Conservation (phyloP, 2,797 vertebrate species). For the Typhlichthys subterraneus region DNA sequence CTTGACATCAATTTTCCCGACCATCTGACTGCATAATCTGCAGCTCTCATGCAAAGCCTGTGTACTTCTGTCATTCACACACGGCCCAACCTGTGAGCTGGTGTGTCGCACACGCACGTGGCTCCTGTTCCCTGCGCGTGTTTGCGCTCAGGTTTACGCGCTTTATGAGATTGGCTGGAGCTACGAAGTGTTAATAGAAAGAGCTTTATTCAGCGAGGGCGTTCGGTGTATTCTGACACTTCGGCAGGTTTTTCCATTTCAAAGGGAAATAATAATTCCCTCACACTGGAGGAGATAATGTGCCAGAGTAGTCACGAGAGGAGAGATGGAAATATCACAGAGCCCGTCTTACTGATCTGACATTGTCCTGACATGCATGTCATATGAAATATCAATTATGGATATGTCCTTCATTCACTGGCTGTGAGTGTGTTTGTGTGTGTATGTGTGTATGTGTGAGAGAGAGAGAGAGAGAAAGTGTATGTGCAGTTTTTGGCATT, state of each 20-base stretch:
- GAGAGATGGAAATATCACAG: constrained; percentile 43
- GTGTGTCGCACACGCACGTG: constrained; percentile 5
- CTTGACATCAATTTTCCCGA: constrained; percentile 62
- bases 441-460: neutral
- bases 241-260: constrained; percentile 22
- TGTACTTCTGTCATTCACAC: constrained; percentile 59
- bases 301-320: constrained; percentile 16
- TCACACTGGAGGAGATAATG: constrained; percentile 6
- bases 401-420: constrained; percentile 45
- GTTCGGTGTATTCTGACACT: constrained; percentile 17
- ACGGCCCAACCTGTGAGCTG: constrained; percentile 11
- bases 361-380: constrained; percentile 58
- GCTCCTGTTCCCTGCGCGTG: constrained; percentile 15
- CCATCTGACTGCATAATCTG: constrained; percentile 67
- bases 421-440: constrained; percentile 8
- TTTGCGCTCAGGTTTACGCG: constrained; percentile 23
- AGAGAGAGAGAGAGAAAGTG: constrained; percentile 36
- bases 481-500: constrained; percentile 44
- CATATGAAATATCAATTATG: constrained; percentile 65
- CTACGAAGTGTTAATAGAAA: constrained; percentile 28
- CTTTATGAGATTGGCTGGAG: constrained; percentile 22
- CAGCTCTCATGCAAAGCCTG: constrained; percentile 62
- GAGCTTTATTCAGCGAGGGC: constrained; percentile 37
- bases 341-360: constrained; percentile 48
- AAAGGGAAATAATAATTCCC: constrained; percentile 22